Evolutionary conservation across 2,113 vertebrate species (phyloP).

Genomic region (Antigone vipio): DNA sequence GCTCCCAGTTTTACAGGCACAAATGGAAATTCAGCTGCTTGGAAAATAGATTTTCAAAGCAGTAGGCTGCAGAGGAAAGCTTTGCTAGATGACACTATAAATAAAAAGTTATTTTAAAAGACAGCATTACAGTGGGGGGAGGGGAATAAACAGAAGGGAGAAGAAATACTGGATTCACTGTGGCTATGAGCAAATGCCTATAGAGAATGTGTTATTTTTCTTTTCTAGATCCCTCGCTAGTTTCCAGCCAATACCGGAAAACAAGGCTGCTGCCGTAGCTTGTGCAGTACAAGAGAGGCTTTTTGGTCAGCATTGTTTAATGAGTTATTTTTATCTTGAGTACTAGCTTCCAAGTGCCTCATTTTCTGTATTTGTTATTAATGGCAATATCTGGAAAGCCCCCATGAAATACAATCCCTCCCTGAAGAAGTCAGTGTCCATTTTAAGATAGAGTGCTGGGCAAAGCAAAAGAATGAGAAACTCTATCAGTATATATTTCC

Average conservation of each 20-base stretch:
- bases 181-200: background rate
- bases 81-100: background rate
- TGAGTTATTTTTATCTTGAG: background rate
- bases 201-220: background rate
- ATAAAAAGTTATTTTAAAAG: conserved; percentile 3
- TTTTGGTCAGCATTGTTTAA: conserved; percentile 1
- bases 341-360: background rate
- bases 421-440: background rate
- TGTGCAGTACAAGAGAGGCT: background rate
- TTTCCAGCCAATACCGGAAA: background rate
- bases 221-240: background rate
- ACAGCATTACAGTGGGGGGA: background rate
- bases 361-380: background rate
- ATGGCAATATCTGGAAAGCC: background rate
- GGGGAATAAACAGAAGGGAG: background rate
- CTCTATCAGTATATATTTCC: background rate
- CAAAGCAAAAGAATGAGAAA: background rate
- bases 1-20: background rate
- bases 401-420: background rate
- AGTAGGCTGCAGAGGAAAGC: background rate
- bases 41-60: background rate
- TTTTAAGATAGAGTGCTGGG: background rate
- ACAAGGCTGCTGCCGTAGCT: background rate
- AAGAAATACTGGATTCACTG: background rate
- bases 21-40: background rate